These are phyloP conservation scores for Arnoldichthys spilopterus DNA, from an alignment of 2,797 vertebrate species.

Conservation along the genomic window DNA sequence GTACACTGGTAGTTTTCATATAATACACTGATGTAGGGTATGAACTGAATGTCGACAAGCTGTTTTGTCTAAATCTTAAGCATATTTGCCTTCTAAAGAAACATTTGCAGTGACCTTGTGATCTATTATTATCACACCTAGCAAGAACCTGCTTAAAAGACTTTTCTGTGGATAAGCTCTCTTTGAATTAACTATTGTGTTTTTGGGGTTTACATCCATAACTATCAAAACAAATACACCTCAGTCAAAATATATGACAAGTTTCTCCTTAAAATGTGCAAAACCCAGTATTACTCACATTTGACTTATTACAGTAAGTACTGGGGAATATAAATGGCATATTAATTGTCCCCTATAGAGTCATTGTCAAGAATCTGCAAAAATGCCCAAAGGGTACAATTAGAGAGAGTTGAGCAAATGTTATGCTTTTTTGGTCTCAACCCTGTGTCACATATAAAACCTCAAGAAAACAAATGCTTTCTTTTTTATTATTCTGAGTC, in stretches of 20 bases:
- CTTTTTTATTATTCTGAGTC: slow-evolving; percentile 76
- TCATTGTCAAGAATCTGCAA: slow-evolving; percentile 69
- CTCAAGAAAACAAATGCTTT: slow-evolving; percentile 72
- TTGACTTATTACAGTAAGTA: slow-evolving; percentile 79
- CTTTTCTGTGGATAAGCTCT: slow-evolving; percentile 49
- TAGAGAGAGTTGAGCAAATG: slow-evolving; percentile 64
- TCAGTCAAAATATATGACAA: slow-evolving; percentile 71
- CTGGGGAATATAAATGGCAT: slow-evolving; percentile 71
- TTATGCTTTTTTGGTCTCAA: slow-evolving; percentile 26
- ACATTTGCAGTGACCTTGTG: neutral
- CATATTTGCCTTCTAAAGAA: slow-evolving; percentile 12
- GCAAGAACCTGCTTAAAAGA: slow-evolving; percentile 3
- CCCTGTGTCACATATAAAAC: slow-evolving; percentile 64
- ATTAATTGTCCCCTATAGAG: slow-evolving; percentile 67
- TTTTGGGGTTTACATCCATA: slow-evolving; percentile 53
- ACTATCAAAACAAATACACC: slow-evolving; percentile 67
- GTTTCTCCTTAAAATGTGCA: slow-evolving; percentile 61
- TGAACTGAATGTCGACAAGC: slow-evolving; percentile 48
- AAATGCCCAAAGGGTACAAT: slow-evolving; percentile 77
- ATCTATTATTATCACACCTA: neutral
- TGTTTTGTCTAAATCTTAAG: slow-evolving; percentile 3
- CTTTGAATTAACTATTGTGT: slow-evolving; percentile 43
- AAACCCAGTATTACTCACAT: slow-evolving; percentile 78
- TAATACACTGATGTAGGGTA: slow-evolving; percentile 61
- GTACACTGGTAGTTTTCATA: slow-evolving; percentile 75